Evolutionary conservation across 2,888 invertebrate species (phyloP).

Genomic region (Athripsodes cinereus): DNA sequence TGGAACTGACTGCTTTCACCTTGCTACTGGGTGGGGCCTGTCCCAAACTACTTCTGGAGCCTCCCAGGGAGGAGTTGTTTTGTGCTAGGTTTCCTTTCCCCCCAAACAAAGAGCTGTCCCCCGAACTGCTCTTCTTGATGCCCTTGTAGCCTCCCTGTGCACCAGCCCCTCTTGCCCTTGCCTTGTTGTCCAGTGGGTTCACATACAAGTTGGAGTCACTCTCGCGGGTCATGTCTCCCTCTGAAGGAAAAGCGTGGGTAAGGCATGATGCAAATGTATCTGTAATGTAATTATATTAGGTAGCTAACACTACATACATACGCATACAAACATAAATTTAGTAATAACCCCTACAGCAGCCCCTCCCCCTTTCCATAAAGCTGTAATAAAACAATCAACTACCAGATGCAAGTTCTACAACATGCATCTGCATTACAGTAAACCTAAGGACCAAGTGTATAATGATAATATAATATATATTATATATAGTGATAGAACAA

Average conservation of each 20-base stretch:
- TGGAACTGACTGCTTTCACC: background rate
- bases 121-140: slow-evolving; percentile 76
- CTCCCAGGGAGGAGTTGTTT: slow-evolving; percentile 43
- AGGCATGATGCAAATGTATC: slow-evolving; percentile 96
- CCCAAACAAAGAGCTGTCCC: slow-evolving; percentile 54
- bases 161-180: slow-evolving; percentile 36
- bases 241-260: slow-evolving; percentile 90
- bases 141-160: slow-evolving; percentile 46
- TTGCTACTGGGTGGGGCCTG: slow-evolving; percentile 31
- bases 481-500: no score
- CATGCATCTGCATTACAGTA: no score
- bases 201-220: slow-evolving; percentile 80
- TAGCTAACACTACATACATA: no score
- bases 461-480: no score
- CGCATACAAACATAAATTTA: no score
- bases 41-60: slow-evolving; percentile 45
- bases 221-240: slow-evolving; percentile 67
- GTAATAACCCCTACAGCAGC: no score
- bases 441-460: no score
- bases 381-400: no score
- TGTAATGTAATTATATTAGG: slow-evolving; percentile 50
- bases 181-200: slow-evolving; percentile 72
- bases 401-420: no score
- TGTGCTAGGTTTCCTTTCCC: slow-evolving; percentile 29
- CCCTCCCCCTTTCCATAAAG: no score